phyloP scores from a whole-genome alignment of 2,888 invertebrate genomes.

The Troides aeacus region DNA sequence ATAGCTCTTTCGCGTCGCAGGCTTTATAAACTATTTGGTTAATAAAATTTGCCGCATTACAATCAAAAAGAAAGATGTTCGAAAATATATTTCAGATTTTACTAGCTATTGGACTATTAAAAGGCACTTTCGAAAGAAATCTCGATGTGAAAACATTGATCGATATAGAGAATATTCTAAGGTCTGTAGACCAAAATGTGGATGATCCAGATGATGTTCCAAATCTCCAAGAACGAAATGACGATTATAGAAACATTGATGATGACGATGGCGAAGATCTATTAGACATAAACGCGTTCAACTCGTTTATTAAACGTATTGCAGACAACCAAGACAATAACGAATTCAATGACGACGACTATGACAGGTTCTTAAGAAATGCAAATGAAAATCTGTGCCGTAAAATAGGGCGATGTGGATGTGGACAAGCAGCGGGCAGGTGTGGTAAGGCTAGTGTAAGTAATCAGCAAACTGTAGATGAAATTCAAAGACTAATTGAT shows the following conservation, averaged over 20 bases:
- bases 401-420: conserved; percentile 35
- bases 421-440: conserved; percentile 24
- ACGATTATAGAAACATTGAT: background rate
- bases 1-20: background rate
- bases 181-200: conserved; percentile 2
- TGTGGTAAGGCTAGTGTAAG: conserved; percentile 28
- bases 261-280: background rate
- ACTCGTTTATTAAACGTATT: conserved; percentile 5
- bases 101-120: conserved; percentile 5
- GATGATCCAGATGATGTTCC: conserved; percentile 3
- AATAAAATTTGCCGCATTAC: background rate
- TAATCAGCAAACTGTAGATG: conserved; percentile 32
- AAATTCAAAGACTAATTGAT: conserved; percentile 36
- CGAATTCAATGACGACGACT: conserved; percentile 8
- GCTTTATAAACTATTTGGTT: no score
- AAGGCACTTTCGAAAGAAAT: conserved; percentile 8
- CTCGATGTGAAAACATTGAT: background rate
- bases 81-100: conserved; percentile 4
- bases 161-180: conserved; percentile 16
- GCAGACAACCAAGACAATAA: background rate
- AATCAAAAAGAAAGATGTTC: conserved; percentile 21
- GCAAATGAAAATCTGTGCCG: conserved; percentile 30
- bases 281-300: conserved; percentile 6
- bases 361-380: conserved; percentile 16
- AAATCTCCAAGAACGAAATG: background rate